Base-by-base conservation (phyloP, 2,888 invertebrate genomes). In the Sussaba pulchella region DNA sequence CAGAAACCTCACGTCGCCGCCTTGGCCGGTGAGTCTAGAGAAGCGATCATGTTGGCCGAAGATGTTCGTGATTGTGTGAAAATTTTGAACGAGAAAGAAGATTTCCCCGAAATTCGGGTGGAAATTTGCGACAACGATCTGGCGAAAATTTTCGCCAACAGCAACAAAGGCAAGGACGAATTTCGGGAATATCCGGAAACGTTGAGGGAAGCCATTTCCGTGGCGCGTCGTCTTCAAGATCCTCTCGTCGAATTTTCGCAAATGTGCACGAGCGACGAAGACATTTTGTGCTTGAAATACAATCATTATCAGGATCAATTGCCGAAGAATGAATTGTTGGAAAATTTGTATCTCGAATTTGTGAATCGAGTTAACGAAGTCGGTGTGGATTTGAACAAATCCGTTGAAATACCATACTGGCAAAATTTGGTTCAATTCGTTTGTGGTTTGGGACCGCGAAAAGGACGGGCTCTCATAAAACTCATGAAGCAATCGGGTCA, bases 361-460 rank as follows among this genome's bases (percentile, higher is more conserved):
- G 97, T 99, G 1, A 99, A 99, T 91, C 94, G 98, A 70, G 97
- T 99, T 0, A 99, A 99, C 91, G 99, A 99, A 94, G 99, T 99
- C 0, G 99, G 99, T 6, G 98, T 99, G 0, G 99, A 99, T 89
- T 95, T 99, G 9, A 99, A 99, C 91, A 94, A 97, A 88, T 97
- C 98, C 0, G 96, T 99, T 0, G 95, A 97, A 81, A 97, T 97
- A 78, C 95, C 97, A 0, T 96, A 99, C 86, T 97, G 98, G 0
- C 95, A 97, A 0, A 96, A 97, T 89, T 92, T 99, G 61, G 95
- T 99, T 3, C 99, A 99, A 92, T 99, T 99, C 91, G 96, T 99
- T 21, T 99, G 99, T 92, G 99, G 99, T 14, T 93, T 99, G 36
- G 99, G 99, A 0, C 98, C 99, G 0, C 94, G 99, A 82, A 99